Evolutionary conservation across 2,797 vertebrate species (phyloP).

Genomic region (Falco biarmicus): DNA sequence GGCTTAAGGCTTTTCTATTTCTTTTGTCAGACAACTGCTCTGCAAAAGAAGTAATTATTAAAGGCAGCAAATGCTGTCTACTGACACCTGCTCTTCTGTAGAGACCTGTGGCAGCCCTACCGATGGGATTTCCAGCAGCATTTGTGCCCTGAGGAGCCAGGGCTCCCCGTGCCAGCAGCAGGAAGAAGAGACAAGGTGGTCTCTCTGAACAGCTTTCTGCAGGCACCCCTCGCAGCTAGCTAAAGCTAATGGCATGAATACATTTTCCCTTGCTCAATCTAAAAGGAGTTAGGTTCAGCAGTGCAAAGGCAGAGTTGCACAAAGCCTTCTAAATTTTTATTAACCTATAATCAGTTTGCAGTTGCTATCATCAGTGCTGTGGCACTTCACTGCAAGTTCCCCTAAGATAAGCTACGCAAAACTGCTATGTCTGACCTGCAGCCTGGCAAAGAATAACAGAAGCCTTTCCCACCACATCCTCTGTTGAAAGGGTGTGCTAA

Average conservation of each 20-base stretch:
- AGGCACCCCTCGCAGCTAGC: not conserved
- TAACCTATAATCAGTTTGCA: not conserved
- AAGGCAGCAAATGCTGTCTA: not conserved
- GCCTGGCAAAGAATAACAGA: rapidly evolving
- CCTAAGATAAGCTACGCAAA: not conserved
- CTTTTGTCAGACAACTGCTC: not conserved
- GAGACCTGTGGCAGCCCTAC: not conserved
- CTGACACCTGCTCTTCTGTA: not conserved
- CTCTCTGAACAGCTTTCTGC: not conserved
- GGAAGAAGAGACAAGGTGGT: not conserved
- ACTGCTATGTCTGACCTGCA: too few species aligned
- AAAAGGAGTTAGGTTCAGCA: not conserved
- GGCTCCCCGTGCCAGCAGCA: not conserved
- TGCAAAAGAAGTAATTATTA: not conserved
- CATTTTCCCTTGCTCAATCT: not conserved
- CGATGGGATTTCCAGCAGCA: not conserved
- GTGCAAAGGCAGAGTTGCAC: rapidly evolving
- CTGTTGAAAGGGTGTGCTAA: not conserved
- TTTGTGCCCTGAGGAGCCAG: not conserved
- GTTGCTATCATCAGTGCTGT: not conserved
- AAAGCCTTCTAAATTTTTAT: not conserved
- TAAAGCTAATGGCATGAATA: not conserved
- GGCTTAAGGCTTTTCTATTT: not conserved
- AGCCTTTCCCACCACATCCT: not conserved
- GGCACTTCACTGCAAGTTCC: not conserved